Base-by-base conservation (phyloP, 2,797 vertebrate genomes). In the Anas capensis region DNA sequence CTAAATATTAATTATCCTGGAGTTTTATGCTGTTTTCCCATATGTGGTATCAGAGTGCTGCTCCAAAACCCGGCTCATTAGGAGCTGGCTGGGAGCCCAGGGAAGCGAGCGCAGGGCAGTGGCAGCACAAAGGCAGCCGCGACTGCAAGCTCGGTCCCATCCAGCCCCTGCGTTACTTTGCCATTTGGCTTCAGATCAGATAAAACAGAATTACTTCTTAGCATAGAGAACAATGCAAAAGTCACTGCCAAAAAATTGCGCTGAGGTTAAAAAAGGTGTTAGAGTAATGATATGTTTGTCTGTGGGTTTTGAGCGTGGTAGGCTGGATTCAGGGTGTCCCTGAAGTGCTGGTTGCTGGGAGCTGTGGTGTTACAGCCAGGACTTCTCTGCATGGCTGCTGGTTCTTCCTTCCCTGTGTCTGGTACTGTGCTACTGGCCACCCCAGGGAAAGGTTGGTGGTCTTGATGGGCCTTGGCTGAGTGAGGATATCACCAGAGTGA, bases 91-190 rank as follows among this genome's bases (percentile, higher is more conserved):
- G 4, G 49, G 34, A 54, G 61, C 64, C 61, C 33, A 33, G 80
- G n/a, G 26, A 31, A 15, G 61, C 0, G 17, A 44, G 85, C 27
- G 5, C 31, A 4, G 1, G 8, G 66, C 11, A 46, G 14, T 7
- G 15, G 11, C 27, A 51, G 21, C 33, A 21, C 54, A 31, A 64
- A 29, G 53, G 1, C 6, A 24, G 38, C 27, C 2, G 38, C 3
- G 2, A 14, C 4, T 15, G 19, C 57, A 4, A 11, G 51, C 80
- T 51, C 53, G 0, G 0, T 40, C 17, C 0, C 8, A 1, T 16
- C 33, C 70, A 48, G 31, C 36, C 18, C 42, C 62, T 53, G 69
- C 13, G 2, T 6, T 31, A 5, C 26, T 58, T 51, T 20, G 8
- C 2, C 23, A 2, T 44, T 80, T 76, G 79, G 40, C n/a, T 75